Evolutionary conservation across 2,797 vertebrate genomes (phyloP), one percentile per base, ranked within the genome.

Genomic region (Sorex maritimensis): DNA sequence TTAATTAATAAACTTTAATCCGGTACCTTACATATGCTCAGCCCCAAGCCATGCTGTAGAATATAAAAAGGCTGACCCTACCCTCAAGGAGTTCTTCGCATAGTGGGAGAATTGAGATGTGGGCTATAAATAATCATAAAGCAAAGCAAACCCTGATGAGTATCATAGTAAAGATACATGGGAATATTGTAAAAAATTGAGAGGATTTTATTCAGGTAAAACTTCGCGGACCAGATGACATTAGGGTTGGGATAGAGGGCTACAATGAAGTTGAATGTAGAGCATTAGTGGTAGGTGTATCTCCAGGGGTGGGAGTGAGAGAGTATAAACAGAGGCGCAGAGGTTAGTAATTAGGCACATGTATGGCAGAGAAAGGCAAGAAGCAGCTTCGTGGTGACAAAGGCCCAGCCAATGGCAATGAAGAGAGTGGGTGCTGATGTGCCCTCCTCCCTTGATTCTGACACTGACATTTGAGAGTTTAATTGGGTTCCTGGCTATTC

Each of bases 1-100:
- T 85, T 97, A 93, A 96, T 95, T 89, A 96, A 72, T 78, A 93
- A 93, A 95, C 19, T 93, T 88, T 52, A 88, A 91, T 65, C 71
- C 41, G 46, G n/a, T 58, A 38, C 73, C 74, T 95, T 87, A 19
- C 6, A 5, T 55, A 65, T 73, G 30, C 68, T 30, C 65, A 93
- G n/a, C n/a, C 34, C 2, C 26, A 74, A 38, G 69, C 67, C 55
- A 73, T 26, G n/a, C n/a, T n/a, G 4, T 0, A 44, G 15, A 38
- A 75, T 68, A 26, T 38, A 15, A n/a, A 86, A 52, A 92, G 34
- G 13, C 23, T 87, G 65, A 55, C 75, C 88, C 88, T 90, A 30
- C n/a, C 81, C 41, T 90, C 49, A 86, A 85, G 73, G 73, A 86
- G 52, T 80, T 72, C 71, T 49, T 34, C 41, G 15, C 24, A 65